Evolutionary conservation across 2,888 invertebrate species (phyloP).

Genomic region (Crematogaster levior): DNA sequence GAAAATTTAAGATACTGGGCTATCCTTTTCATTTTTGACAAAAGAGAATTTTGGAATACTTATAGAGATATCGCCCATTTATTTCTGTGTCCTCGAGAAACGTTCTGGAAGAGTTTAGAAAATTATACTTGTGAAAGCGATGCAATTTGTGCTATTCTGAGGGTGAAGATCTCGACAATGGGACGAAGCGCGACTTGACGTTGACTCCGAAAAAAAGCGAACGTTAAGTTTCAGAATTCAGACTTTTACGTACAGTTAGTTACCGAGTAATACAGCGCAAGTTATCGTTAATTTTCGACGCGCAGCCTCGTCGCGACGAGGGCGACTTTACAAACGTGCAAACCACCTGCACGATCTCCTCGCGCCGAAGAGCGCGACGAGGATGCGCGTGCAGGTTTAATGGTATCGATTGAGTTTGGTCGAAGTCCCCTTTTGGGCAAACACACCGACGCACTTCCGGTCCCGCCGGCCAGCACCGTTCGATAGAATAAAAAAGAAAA

Average conservation of each 20-base stretch:
- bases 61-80: background rate
- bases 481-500: constrained; percentile 14
- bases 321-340: constrained; percentile 1
- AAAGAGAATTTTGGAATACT: constrained; percentile 1
- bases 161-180: background rate
- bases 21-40: background rate
- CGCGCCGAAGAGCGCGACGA: constrained; percentile 63
- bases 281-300: constrained; percentile 82
- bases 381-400: constrained; percentile 78
- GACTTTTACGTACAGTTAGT: constrained; percentile 84
- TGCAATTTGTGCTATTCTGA: background rate
- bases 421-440: constrained; percentile 86
- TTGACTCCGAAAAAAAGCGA: constrained; percentile 67
- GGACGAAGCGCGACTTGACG: constrained; percentile 58
- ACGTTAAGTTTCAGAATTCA: constrained; percentile 82
- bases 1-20: background rate
- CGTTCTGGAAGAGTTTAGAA: background rate
- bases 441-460: constrained; percentile 84
- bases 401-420: constrained; percentile 85
- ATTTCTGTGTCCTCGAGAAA: background rate
- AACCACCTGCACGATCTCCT: constrained; percentile 9
- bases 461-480: constrained; percentile 75
- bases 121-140: background rate
- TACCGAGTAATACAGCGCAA: constrained; percentile 84
- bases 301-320: constrained; percentile 68